Percentiles rank a stretch among this genome's conserved stretches.
Evolutionary conservation across 2,113 vertebrate species (phyloP).

Genomic region (Maccullochella peelii): DNA sequence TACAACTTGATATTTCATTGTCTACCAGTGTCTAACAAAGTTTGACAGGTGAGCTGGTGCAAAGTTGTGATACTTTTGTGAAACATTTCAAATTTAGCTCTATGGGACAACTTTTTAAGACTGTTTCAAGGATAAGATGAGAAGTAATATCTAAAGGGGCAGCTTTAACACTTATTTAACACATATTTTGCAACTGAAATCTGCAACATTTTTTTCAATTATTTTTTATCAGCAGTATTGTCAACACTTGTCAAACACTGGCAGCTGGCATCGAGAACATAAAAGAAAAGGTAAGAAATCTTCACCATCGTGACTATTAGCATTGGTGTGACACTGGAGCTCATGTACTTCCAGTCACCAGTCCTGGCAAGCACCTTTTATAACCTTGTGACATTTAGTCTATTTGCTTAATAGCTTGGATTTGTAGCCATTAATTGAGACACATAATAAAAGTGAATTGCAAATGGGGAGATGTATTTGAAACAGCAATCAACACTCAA

Average conservation of each 20-base stretch:
- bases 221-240: background rate
- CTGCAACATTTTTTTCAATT: background rate
- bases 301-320: background rate
- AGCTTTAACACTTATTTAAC: too few species aligned
- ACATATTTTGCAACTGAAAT: too few species aligned
- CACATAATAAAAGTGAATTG: constrained; percentile 15
- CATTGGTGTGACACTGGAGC: background rate
- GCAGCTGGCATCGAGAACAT: too few species aligned
- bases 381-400: constrained; percentile 23
- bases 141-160: too few species aligned
- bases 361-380: background rate
- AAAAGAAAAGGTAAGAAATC: background rate
- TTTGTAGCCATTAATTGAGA: constrained; percentile 6
- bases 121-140: too few species aligned
- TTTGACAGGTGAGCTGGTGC: background rate
- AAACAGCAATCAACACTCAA: background rate
- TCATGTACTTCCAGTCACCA: background rate
- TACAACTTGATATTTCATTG: background rate
- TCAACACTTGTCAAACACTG: background rate
- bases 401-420: constrained; percentile 18
- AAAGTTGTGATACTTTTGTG: background rate
- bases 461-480: background rate
- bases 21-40: background rate
- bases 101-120: too few species aligned
- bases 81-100: background rate